Conservation (phyloP, 2,113 vertebrate species). For the Ardeotis arabs region DNA sequence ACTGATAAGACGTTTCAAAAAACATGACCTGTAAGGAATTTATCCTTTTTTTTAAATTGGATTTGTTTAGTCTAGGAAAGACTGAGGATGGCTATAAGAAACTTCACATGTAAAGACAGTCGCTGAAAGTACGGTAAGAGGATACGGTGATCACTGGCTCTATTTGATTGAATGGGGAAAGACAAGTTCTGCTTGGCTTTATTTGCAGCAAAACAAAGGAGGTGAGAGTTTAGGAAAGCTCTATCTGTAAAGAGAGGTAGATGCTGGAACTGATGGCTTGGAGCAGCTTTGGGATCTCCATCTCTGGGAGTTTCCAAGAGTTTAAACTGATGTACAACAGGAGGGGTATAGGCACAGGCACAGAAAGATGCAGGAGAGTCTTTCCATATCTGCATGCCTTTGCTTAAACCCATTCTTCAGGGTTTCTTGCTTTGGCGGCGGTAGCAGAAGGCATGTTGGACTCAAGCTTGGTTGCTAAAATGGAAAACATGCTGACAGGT, state of each 20-base stretch:
- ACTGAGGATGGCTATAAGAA: background rate
- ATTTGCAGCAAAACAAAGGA: background rate
- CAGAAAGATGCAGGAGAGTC: background rate
- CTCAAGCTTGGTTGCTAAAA: background rate
- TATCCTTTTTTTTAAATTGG: background rate
- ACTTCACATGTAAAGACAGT: background rate
- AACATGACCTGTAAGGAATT: background rate
- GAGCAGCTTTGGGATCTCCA: background rate
- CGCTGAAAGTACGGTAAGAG: background rate
- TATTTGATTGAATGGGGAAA: background rate
- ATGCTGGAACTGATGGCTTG: background rate
- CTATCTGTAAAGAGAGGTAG: background rate
- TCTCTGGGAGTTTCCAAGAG: background rate
- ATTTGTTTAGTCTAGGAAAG: slow-evolving; percentile 18
- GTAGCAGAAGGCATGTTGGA: background rate
- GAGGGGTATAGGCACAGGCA: background rate
- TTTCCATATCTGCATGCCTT: background rate
- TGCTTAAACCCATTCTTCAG: background rate
- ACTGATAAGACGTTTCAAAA: background rate
- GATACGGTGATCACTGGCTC: background rate
- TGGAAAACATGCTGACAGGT: background rate
- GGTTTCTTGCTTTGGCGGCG: background rate
- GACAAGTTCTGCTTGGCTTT: background rate
- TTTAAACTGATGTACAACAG: background rate
- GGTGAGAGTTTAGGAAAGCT: background rate